phyloP scores from a whole-genome alignment of 2,888 invertebrate species.

The Dexiosoma caninum region DNA sequence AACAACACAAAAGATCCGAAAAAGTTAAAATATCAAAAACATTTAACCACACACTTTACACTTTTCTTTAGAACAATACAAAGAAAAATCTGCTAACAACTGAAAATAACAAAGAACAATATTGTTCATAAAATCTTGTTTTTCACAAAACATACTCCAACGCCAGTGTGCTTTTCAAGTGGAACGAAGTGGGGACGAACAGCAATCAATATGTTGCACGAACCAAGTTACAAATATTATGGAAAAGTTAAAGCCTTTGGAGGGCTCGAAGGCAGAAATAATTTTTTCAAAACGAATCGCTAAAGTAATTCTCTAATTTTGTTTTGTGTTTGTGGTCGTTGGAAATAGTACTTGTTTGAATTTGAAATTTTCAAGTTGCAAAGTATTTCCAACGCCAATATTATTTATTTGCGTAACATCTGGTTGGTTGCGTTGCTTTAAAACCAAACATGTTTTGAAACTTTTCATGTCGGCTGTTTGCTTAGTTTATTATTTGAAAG shows the following conservation, averaged over 20 bases:
- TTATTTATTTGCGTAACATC: constrained; percentile 23
- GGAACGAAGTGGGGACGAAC: neutral
- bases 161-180: constrained; percentile 1
- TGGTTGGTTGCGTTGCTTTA: neutral
- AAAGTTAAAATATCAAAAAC: constrained; percentile 38
- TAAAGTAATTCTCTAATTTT: neutral
- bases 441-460: constrained; percentile 16
- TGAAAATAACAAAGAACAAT: constrained; percentile 19
- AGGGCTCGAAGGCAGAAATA: neutral
- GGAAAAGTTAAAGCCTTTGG: neutral
- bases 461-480: constrained; percentile 19
- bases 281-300: neutral
- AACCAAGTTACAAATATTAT: constrained; percentile 4
- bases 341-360: neutral
- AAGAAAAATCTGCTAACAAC: constrained; percentile 44
- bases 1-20: neutral
- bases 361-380: neutral
- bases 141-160: neutral
- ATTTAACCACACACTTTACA: constrained; percentile 55
- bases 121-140: constrained; percentile 13
- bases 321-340: neutral
- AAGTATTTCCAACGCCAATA: constrained; percentile 14
- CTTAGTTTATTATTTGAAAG: constrained; percentile 3
- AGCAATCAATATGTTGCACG: constrained; percentile 34
- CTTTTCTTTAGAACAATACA: constrained; percentile 35